Conservation (phyloP, 2,888 invertebrate genomes). For the Leptinotarsa haldemani region DNA sequence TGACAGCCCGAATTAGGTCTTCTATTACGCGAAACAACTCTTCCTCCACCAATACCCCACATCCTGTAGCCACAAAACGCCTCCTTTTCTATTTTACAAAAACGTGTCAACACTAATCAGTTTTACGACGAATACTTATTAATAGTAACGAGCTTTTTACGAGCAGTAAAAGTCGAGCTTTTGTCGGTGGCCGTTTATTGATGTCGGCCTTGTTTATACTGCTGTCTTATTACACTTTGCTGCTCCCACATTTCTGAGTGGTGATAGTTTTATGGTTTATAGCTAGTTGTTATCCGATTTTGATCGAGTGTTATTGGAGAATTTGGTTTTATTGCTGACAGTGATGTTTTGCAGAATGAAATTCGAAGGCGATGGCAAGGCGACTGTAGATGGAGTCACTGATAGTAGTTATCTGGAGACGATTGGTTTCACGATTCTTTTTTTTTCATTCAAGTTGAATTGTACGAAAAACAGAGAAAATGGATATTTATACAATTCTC, state of each 20-base stretch:
- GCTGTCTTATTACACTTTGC: slow-evolving; percentile 46
- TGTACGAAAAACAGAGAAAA: background rate
- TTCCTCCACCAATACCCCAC: background rate
- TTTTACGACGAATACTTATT: slow-evolving; percentile 71
- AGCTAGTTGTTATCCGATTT: slow-evolving; percentile 33
- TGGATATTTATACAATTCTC: no score
- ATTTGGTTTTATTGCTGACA: slow-evolving; percentile 27
- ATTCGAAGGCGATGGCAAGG: background rate
- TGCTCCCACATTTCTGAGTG: slow-evolving; percentile 30
- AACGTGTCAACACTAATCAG: slow-evolving; percentile 71
- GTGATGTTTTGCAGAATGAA: background rate
- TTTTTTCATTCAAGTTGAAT: background rate
- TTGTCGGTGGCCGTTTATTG: slow-evolving; percentile 57
- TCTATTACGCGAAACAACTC: background rate
- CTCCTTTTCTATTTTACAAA: slow-evolving; percentile 64
- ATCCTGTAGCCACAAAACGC: slow-evolving; percentile 48
- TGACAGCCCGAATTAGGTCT: background rate
- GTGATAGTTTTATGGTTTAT: slow-evolving; percentile 41
- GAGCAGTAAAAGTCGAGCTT: slow-evolving; percentile 68
- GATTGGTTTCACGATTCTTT: background rate
- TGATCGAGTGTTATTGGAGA: slow-evolving; percentile 33
- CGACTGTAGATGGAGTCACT: background rate
- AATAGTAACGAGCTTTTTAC: slow-evolving; percentile 71
- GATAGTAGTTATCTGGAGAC: background rate
- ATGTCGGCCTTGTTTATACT: slow-evolving; percentile 49